A percentile compares a stretch with the other conserved stretches of the same genome.
These are phyloP conservation scores for Parotia lawesii DNA, from an alignment of 2,113 vertebrate genomes.

Conservation along the genomic window DNA sequence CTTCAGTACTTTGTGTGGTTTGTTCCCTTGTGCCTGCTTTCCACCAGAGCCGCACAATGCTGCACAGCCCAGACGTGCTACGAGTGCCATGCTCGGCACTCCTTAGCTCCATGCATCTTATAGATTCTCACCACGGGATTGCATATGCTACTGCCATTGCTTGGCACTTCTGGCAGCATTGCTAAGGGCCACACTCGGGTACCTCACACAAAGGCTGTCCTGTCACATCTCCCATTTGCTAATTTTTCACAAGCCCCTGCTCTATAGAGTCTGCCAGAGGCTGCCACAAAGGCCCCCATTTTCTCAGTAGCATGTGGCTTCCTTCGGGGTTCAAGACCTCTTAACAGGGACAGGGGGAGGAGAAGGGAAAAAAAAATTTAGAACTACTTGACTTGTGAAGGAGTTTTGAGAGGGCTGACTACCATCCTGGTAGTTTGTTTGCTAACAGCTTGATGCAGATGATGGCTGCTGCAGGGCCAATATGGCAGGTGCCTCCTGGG, in stretches of 20 bases:
- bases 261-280: background rate
- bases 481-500: background rate
- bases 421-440: background rate
- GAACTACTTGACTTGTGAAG: background rate
- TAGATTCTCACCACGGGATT: background rate
- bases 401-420: background rate
- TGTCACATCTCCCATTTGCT: background rate
- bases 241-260: background rate
- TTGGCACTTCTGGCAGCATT: background rate
- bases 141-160: background rate
- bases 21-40: background rate
- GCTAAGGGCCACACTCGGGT: rapidly evolving
- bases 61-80: rapidly evolving
- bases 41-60: rapidly evolving
- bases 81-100: rapidly evolving
- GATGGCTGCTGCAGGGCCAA: background rate
- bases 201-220: background rate
- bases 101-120: background rate
- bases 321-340: background rate
- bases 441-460: background rate
- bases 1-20: background rate
- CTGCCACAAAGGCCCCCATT: background rate
- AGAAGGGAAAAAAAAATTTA: background rate
- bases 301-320: background rate
- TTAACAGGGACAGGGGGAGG: background rate